Conservation (phyloP, 1,140 invertebrate genomes). For the Zaprionus ghesquierei region DNA sequence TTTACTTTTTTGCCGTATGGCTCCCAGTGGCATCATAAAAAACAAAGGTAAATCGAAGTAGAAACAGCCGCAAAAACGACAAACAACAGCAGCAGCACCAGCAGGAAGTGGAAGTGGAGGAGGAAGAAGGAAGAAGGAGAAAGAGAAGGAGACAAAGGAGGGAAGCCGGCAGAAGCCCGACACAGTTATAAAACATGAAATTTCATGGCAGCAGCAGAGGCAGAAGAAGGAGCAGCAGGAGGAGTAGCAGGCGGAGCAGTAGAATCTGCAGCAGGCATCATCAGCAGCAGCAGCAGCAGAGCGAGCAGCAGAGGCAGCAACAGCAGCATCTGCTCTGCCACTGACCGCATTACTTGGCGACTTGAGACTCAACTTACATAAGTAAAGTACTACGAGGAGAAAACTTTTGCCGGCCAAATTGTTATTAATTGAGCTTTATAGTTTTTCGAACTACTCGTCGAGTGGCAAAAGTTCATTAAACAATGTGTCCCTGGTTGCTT, state of each 20-base stretch:
- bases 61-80: conserved; percentile 39
- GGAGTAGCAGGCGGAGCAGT: no score
- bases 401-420: conserved; percentile 69
- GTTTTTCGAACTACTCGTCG: conserved; percentile 54
- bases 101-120: not conserved
- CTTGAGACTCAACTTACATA: conserved; percentile 24
- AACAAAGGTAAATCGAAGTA: conserved; percentile 78
- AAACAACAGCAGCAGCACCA: conserved; percentile 23
- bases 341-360: conserved; percentile 19
- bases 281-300: not conserved
- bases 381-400: no score
- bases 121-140: not conserved
- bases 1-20: conserved; percentile 77
- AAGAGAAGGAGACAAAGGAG: not conserved
- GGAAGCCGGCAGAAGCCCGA: conserved; percentile 3
- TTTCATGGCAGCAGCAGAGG: conserved; percentile 41
- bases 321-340: conserved; percentile 27
- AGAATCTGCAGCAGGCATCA: not conserved
- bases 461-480: conserved; percentile 55
- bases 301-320: not conserved
- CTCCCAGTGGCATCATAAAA: conserved; percentile 79
- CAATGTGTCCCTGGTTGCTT: conserved; percentile 14
- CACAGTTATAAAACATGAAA: conserved; percentile 58
- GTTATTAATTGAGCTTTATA: conserved; percentile 80
- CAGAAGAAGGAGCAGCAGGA: not conserved